Evolutionary conservation across 2,888 invertebrate genomes (phyloP).

Genomic region (Trypoxylon attenuatum): DNA sequence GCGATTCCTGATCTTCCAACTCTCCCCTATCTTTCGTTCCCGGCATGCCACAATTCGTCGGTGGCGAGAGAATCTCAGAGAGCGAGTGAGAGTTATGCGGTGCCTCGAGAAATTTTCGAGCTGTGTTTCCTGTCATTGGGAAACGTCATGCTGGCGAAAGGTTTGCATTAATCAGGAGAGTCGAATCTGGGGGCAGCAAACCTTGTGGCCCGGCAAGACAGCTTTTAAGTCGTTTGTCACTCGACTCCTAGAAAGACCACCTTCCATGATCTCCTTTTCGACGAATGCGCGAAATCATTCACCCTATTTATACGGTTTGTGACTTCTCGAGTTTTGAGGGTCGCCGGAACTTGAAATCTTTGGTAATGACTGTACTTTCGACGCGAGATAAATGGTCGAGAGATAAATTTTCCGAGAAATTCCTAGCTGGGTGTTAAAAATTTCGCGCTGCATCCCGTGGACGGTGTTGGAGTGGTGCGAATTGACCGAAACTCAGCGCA

Average conservation of each 20-base stretch:
- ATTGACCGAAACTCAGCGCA: no score
- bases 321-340: no score
- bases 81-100: slow-evolving; percentile 17
- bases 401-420: no score
- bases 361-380: no score
- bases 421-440: no score
- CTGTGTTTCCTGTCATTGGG: slow-evolving; percentile 54
- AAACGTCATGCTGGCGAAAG: slow-evolving; percentile 52
- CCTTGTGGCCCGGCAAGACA: slow-evolving; percentile 22
- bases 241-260: slow-evolving; percentile 10
- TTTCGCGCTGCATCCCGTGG: no score
- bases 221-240: slow-evolving; percentile 60
- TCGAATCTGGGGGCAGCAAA: no score
- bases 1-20: no score
- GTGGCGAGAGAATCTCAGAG: slow-evolving; percentile 18
- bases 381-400: no score
- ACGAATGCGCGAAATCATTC: not conserved
- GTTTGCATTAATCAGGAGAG: slow-evolving; percentile 54
- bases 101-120: slow-evolving; percentile 52
- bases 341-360: no score
- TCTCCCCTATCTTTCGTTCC: slow-evolving; percentile 1
- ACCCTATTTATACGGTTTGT: slow-evolving; percentile 1
- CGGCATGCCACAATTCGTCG: not conserved
- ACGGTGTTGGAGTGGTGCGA: no score
- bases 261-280: slow-evolving; percentile 34